These are phyloP conservation scores for Mirza zaza DNA, from an alignment of 2,113 vertebrate species.

Conservation along the genomic window DNA sequence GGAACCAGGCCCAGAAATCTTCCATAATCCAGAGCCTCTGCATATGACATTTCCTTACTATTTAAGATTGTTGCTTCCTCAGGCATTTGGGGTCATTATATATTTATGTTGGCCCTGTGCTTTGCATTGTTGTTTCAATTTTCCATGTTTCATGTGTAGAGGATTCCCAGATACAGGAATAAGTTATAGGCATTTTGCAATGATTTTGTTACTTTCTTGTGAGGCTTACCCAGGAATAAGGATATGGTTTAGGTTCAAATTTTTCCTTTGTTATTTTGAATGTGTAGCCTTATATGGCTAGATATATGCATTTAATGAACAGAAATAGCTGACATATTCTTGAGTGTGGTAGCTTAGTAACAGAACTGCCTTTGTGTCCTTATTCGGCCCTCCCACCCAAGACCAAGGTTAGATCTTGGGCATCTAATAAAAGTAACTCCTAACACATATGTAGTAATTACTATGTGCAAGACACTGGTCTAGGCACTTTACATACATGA, in stretches of 20 bases:
- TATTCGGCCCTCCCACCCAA: not conserved
- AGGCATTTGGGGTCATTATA: not conserved
- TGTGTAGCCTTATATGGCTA: not conserved
- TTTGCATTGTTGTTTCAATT: not conserved
- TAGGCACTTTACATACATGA: not conserved
- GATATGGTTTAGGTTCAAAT: not conserved
- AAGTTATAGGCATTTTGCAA: not conserved
- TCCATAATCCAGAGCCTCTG: not conserved
- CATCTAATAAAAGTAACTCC: not conserved
- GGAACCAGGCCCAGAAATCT: not conserved
- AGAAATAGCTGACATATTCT: slow-evolving; percentile 2
- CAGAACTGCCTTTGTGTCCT: not conserved
- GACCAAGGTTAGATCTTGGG: not conserved
- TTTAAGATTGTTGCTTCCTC: not conserved
- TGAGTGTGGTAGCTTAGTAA: not conserved
- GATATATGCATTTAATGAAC: not conserved
- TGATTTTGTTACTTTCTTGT: not conserved
- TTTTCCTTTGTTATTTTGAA: slow-evolving; percentile 1
- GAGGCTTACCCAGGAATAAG: not conserved
- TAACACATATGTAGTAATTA: not conserved
- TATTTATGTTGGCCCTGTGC: not conserved
- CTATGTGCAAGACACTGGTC: not conserved
- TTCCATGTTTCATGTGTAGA: not conserved
- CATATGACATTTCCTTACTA: not conserved
- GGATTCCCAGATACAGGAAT: not conserved